phyloP scores from a whole-genome alignment of 2,888 invertebrate species.

The Yponomeuta cagnagella region DNA sequence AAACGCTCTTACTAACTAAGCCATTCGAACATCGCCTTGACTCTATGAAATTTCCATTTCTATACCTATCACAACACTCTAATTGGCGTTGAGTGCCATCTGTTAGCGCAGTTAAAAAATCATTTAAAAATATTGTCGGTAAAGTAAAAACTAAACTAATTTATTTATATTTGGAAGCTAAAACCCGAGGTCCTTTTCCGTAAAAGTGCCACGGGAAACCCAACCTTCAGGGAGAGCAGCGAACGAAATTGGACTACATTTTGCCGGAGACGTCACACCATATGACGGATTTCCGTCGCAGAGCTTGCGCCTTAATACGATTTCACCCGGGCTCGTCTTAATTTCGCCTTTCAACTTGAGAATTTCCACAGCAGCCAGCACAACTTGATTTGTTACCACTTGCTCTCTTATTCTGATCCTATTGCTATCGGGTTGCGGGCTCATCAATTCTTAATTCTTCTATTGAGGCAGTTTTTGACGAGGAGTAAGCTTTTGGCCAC shows the following conservation, averaged over 20 bases:
- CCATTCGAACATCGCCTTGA: no score
- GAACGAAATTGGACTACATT: slow-evolving; percentile 12
- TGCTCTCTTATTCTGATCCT: not conserved
- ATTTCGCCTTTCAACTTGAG: slow-evolving; percentile 23
- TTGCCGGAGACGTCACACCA: slow-evolving; percentile 23
- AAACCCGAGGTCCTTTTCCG: not conserved
- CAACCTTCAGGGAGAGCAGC: not conserved
- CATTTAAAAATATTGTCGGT: no score
- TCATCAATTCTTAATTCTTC: no score
- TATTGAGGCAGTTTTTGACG: no score
- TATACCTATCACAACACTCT: no score
- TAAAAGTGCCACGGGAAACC: not conserved
- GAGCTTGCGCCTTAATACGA: slow-evolving; percentile 39
- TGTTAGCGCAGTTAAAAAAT: no score
- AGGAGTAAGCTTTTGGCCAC: no score
- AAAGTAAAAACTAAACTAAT: not conserved
- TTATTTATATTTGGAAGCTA: not conserved
- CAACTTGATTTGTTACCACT: not conserved
- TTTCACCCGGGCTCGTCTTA: slow-evolving; percentile 38
- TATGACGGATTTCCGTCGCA: slow-evolving; percentile 49
- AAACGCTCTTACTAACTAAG: no score
- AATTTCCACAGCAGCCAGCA: slow-evolving; percentile 1
- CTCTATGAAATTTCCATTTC: no score
- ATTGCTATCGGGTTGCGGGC: not conserved
- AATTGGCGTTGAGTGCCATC: no score